Evolutionary conservation across 2,797 vertebrate genomes (phyloP).

Genomic region (Emydoidea blandingii): DNA sequence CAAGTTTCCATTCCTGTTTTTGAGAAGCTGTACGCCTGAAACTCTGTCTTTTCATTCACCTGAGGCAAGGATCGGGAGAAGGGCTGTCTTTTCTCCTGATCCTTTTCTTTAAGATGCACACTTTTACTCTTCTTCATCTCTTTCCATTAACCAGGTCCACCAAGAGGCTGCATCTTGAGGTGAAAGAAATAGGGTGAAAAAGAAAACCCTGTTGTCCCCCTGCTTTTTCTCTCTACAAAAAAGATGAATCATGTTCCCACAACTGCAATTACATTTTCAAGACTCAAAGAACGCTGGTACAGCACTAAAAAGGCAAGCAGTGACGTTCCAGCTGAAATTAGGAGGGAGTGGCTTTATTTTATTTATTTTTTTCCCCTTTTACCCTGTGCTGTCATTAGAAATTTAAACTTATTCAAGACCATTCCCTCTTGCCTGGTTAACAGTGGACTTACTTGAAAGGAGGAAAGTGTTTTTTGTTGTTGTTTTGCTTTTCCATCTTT

Average conservation of each 20-base stretch:
- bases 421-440: slow-evolving; percentile 39
- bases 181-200: slow-evolving; percentile 36
- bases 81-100: background rate
- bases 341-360: slow-evolving; percentile 75
- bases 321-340: slow-evolving; percentile 71
- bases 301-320: slow-evolving; percentile 76
- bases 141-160: background rate
- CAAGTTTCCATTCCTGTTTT: slow-evolving; percentile 54
- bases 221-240: background rate
- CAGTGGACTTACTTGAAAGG: background rate
- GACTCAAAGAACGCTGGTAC: slow-evolving; percentile 65
- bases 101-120: rapidly evolving
- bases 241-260: slow-evolving; percentile 80
- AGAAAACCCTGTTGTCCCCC: slow-evolving; percentile 16
- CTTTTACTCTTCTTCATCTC: background rate
- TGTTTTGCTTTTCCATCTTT: background rate
- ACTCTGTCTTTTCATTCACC: slow-evolving; percentile 42
- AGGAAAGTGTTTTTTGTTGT: slow-evolving; percentile 39
- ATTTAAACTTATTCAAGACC: slow-evolving; percentile 67
- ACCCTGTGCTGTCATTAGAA: slow-evolving; percentile 76
- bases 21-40: background rate
- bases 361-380: slow-evolving; percentile 63
- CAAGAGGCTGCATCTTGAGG: slow-evolving; percentile 32
- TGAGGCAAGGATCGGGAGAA: slow-evolving; percentile 6
- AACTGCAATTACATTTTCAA: slow-evolving; percentile 79